Evolutionary conservation across 2,797 vertebrate species (phyloP), one percentile per base, ranked within the genome.

Genomic region (Chaetophractus vellerosus): DNA sequence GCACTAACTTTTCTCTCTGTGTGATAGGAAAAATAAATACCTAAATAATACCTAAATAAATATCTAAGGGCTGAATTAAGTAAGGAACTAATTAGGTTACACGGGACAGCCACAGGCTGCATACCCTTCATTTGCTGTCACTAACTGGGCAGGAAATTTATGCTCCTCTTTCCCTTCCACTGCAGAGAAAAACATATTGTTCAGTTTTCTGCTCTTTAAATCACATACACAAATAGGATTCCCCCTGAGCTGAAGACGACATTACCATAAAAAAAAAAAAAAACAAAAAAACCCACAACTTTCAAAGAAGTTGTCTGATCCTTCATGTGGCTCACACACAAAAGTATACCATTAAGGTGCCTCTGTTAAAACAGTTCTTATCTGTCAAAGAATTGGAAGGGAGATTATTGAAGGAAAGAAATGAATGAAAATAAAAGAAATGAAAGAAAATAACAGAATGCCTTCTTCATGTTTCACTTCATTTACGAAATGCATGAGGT

Each of bases 201-300:
- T 83, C 59, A 28, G 21, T 72, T 88, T 96, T 90, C 66, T 86
- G 74, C 80, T 88, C 63, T 79, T 94, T 91, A 75, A 95, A 84
- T 88, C 83, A 94, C 69, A 91, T 19, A 48, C 19, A 52, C 28
- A 85, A 85, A 82, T n/a, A 80, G 57, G 64, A 97, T 41, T 75
- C n/a, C 31, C 79, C 61, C 41, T 84, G 15, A 18, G 83, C 26
- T 24, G 66, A 75, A 93, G 93, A 55, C 50, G 90, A 11, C 26
- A 74, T 72, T 80, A 55, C 33, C 82, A 72, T 23, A 33, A 16
- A 19, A 72, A 91, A 95, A 95, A 36, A n/a, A 61, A 94, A 91
- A 38, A 38, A 38, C 3, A 38, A 38, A 38, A 38, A 38, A 38
- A 38, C n/a, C n/a, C n/a, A n/a, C n/a, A n/a, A n/a, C 14, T 61